Evolutionary conservation across 2,797 vertebrate species (phyloP), one percentile per base, ranked within the genome.

Genomic region (Mionectes olivaceus): DNA sequence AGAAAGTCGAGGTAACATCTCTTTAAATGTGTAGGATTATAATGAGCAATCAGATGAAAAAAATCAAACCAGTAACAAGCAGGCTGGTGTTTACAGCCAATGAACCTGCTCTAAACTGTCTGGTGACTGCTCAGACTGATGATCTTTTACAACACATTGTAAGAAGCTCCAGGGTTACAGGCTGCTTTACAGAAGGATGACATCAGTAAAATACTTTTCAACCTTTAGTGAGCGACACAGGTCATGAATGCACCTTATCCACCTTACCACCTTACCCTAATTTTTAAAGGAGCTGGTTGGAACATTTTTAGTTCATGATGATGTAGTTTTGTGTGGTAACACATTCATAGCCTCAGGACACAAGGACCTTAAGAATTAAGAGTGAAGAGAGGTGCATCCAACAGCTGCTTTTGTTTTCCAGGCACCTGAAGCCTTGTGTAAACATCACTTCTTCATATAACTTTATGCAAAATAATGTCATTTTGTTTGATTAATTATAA

Each of bases 321-420:
- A 56, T 57, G 49, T 5, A 87, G 33, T 39, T 32, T 46, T 19
- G 39, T 74, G 71, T 17, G 89, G 61, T 32, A 69, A 75, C 73
- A 87, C 27, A 89, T 87, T 79, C 65, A 90, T 71, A 91, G 78
- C 80, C 85, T 83, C 33, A 50, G 83, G 63, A 86, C 67, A 76
- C 50, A 21, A 68, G 74, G 63, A 73, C 59, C 68, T 82, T 79
- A 63, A 90, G 68, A 91, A 73, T 63, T 25, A 61, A 44, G 60
- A 44, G 47, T 56, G 70, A 91, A 67, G 44, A 79, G 50, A 63
- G 35, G 11, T 3, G 0, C 84, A 37, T 56, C 19, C 56, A 59
- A 61, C 76, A 88, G 33, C 67, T 92, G 60, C 13, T 52, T 91
- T 93, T 89, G 67, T 93, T 93, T 73, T 86, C 35, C 16, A 6